Evolutionary conservation across 2,888 invertebrate genomes (phyloP).

Genomic region (Caenorhabditis afra): DNA sequence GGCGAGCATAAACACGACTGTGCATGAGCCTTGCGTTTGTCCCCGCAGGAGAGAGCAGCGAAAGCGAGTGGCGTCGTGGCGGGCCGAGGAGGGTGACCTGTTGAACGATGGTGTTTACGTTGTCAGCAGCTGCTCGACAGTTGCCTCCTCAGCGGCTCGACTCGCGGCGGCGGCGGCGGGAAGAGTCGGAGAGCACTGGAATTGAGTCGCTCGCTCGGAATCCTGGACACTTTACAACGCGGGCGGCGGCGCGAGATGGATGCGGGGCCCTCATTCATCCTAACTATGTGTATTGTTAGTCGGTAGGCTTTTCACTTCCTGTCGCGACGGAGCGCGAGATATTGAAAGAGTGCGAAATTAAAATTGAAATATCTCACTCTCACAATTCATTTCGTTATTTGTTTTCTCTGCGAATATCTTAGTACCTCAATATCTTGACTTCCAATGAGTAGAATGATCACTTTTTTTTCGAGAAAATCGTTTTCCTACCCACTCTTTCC

Average conservation of each 20-base stretch:
- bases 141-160: constrained; percentile 28
- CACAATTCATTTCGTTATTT: constrained; percentile 24
- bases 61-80: constrained; percentile 48
- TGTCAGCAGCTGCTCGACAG: constrained; percentile 61
- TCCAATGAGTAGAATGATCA: not conserved
- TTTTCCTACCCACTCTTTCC: constrained; percentile 4
- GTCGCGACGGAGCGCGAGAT: constrained; percentile 15
- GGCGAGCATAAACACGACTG: constrained; percentile 54
- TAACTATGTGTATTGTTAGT: constrained; percentile 61
- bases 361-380: constrained; percentile 33
- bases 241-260: constrained; percentile 36
- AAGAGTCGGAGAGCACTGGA: constrained; percentile 45
- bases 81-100: constrained; percentile 42
- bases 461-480: no score
- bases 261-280: constrained; percentile 58
- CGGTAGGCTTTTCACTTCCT: constrained; percentile 53
- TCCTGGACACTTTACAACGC: constrained; percentile 57
- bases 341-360: constrained; percentile 14
- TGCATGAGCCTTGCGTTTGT: constrained; percentile 33
- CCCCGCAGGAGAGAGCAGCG: constrained; percentile 13
- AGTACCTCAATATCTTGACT: constrained; percentile 15
- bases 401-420: constrained; percentile 2
- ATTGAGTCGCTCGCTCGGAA: constrained; percentile 43
- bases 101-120: constrained; percentile 59
- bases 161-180: constrained; percentile 28